Base-by-base conservation (phyloP, 2,888 invertebrate genomes). In the Pseudanteris insignis region DNA sequence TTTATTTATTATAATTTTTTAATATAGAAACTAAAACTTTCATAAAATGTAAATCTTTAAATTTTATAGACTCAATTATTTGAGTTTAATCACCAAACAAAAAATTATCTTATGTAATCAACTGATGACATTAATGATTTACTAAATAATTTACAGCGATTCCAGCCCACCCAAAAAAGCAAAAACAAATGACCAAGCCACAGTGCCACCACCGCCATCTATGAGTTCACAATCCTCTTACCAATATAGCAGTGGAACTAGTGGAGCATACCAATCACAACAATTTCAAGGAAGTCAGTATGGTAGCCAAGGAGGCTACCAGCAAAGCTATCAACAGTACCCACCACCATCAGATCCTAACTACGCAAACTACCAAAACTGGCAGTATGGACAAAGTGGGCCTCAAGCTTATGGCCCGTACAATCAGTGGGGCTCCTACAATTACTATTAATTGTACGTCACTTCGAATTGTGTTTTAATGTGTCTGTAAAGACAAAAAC, bases 281-380 rank as follows among this genome's bases (percentile, higher is more conserved):
- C 79, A 78, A 51, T 80, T 79, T 58, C 79, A 77, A 48, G 69
- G 83, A 58, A 81, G 83, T 8, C 83, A 84, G 60, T 85, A 85
- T 63, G 81, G 83, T 32, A 82, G 83, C 18, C 81, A 81, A 66
- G 78, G 81, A 48, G 81, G 81, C 64, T 82, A 83, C 15, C 84
- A 85, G 66, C 85, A 85, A 50, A 72, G 78, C 29, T 80, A 79
- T 57, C 79, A 79, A 41, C 79, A 80, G 21, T 80, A 79, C 46
- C 79, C 79, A 32, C 77, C 79, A 1, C 79, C 79, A 1, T 78
- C 79, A 0, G 79, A 80, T 66, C 79, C 79, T 0, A 80, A 79
- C 41, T 79, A 80, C 29, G 79, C 79, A 1, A 80, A 78, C 57
- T 80, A 80, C 54, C 79, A 79, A 55, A 80, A 78, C 53, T 80